Evolutionary conservation across 1,140 invertebrate species (phyloP).

Genomic region (Drosophila saltans): DNA sequence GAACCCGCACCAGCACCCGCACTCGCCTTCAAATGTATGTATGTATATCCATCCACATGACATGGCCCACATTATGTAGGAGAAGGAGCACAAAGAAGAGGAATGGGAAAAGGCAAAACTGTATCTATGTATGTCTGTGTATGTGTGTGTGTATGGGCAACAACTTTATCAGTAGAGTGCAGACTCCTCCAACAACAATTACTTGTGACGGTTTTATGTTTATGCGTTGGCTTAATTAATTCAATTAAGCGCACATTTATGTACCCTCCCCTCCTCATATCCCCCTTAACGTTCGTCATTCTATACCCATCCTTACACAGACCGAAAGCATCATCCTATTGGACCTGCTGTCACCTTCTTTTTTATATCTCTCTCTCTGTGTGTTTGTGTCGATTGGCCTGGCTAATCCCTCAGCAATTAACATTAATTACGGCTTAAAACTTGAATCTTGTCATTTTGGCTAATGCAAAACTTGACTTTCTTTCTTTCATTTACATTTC

Average conservation of each 20-base stretch:
- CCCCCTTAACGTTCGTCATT: not conserved
- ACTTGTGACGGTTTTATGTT: slow-evolving; percentile 78
- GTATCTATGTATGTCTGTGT: slow-evolving; percentile 17
- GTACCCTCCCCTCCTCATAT: slow-evolving; percentile 12
- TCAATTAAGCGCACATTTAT: slow-evolving; percentile 78
- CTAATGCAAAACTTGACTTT: slow-evolving; percentile 37
- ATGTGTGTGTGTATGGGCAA: slow-evolving; percentile 11
- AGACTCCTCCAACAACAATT: slow-evolving; percentile 60
- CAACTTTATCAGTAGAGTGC: slow-evolving; percentile 68
- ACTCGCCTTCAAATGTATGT: not conserved
- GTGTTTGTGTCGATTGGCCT: slow-evolving; percentile 24
- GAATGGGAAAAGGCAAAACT: not conserved
- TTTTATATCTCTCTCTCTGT: slow-evolving; percentile 20
- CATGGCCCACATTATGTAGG: slow-evolving; percentile 49
- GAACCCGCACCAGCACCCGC: slow-evolving; percentile 51
- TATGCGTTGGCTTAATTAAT: slow-evolving; percentile 79
- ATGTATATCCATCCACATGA: slow-evolving; percentile 22
- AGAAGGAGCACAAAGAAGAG: slow-evolving; percentile 2
- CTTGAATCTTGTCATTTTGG: slow-evolving; percentile 64
- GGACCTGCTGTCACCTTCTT: slow-evolving; percentile 54
- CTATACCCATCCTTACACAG: not conserved
- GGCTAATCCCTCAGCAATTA: slow-evolving; percentile 68
- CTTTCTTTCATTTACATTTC: slow-evolving; percentile 9
- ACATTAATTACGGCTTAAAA: slow-evolving; percentile 74
- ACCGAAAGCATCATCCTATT: not conserved